Conservation (phyloP, 1,140 invertebrate genomes). For the Octopus bimaculoides region DNA sequence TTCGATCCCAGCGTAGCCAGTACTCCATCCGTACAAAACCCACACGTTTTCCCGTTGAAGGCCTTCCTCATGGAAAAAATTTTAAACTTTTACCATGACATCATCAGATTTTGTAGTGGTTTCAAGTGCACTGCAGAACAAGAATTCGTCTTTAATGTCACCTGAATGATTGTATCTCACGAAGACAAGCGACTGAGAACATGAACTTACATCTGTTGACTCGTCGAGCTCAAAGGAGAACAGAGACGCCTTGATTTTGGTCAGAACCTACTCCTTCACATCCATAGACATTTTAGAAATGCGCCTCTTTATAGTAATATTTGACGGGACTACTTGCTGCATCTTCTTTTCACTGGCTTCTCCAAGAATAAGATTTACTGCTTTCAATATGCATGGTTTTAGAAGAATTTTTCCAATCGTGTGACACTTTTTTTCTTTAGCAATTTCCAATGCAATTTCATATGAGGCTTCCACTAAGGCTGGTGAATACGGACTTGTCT, state of each 20-base stretch:
- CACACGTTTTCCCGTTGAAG: constrained; percentile 8
- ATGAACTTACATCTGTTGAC: constrained; percentile 11
- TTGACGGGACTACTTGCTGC: neutral
- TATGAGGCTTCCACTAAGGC: neutral
- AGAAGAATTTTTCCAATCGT: neutral
- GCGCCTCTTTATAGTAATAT: constrained; percentile 5
- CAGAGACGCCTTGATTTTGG: constrained; percentile 5
- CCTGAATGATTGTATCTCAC: constrained; percentile 9
- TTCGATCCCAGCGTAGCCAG: constrained; percentile 9
- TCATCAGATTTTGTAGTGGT: constrained; percentile 11
- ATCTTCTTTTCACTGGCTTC: neutral
- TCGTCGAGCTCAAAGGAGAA: neutral
- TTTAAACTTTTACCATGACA: constrained; percentile 2
- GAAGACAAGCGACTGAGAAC: constrained; percentile 8
- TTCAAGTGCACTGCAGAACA: constrained; percentile 2
- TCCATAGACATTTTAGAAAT: constrained; percentile 11
- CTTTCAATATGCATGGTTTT: neutral
- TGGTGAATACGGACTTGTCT: no score
- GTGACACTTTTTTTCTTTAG: neutral
- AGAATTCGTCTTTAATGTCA: constrained; percentile 14
- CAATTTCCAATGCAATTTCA: neutral
- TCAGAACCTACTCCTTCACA: constrained; percentile 6
- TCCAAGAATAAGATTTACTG: neutral
- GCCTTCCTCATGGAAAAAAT: constrained; percentile 1
- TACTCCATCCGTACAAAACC: constrained; percentile 10